phyloP scores from a whole-genome alignment of 2,888 invertebrate genomes.

The Eueremaeus valkanovi region DNA sequence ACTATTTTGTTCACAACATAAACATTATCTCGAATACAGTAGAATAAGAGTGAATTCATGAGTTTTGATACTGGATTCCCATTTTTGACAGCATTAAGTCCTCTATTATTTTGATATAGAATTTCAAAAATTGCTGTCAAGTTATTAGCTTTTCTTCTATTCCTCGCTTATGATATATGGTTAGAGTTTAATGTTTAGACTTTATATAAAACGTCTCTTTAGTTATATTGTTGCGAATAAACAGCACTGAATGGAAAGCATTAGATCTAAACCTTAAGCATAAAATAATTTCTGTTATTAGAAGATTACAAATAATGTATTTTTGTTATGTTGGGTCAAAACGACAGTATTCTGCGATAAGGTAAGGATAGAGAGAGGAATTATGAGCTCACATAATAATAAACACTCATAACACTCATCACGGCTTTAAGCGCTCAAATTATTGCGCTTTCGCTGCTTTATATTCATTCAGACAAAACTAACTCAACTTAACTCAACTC shows the following conservation, averaged over 20 bases:
- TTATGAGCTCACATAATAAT: constrained; percentile 7
- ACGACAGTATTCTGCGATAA: neutral
- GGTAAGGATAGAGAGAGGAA: neutral
- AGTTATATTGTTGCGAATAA: neutral
- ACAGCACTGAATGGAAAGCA: neutral
- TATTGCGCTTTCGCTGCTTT: constrained; percentile 1
- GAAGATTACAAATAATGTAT: constrained; percentile 8
- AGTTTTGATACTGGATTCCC: neutral
- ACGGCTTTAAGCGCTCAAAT: neutral
- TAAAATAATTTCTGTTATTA: constrained; percentile 13
- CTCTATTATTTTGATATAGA: constrained; percentile 14
- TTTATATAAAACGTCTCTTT: neutral
- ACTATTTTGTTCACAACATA: neutral
- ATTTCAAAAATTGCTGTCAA: constrained; percentile 5
- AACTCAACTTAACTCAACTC: too few species aligned
- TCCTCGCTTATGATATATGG: constrained; percentile 6
- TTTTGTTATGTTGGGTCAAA: constrained; percentile 1
- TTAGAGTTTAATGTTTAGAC: neutral
- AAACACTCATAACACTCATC: constrained; percentile 20
- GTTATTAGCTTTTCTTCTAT: neutral
- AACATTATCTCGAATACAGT: neutral
- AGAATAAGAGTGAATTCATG: neutral
- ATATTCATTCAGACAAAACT: constrained; percentile 6
- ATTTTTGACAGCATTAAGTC: neutral
- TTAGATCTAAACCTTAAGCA: neutral